Evolutionary conservation across 1,140 invertebrate genomes (phyloP).

Genomic region (Micrasema longulum): DNA sequence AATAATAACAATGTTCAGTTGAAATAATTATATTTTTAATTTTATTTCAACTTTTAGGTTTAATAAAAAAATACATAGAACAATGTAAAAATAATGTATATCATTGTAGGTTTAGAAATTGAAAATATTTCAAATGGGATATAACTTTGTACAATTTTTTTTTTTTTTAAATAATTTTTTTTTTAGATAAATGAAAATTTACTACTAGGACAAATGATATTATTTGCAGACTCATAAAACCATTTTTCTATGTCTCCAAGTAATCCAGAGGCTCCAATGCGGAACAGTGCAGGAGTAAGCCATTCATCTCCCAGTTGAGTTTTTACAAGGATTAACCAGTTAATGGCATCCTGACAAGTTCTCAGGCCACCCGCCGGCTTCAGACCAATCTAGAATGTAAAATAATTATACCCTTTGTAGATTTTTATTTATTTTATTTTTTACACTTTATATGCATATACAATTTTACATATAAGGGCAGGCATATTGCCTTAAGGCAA

Average conservation of each 20-base stretch:
- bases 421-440: too few species aligned
- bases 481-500: too few species aligned
- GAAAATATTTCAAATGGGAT: neutral
- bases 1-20: too few species aligned
- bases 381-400: conserved; percentile 83
- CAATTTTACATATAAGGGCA: too few species aligned
- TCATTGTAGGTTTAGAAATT: neutral
- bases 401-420: too few species aligned
- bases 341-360: conserved; percentile 86
- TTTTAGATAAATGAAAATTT: conserved; percentile 37
- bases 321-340: conserved; percentile 89
- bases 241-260: conserved; percentile 82
- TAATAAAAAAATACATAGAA: neutral
- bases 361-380: conserved; percentile 97
- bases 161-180: too few species aligned
- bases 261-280: conserved; percentile 94
- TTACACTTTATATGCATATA: too few species aligned
- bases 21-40: neutral
- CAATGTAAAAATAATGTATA: neutral
- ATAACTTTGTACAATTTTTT: neutral
- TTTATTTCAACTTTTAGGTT: neutral
- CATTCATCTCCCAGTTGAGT: conserved; percentile 89
- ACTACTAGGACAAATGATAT: conserved; percentile 25
- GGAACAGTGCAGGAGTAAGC: conserved; percentile 86
- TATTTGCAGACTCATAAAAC: conserved; percentile 67